Percentiles rank a stretch among this genome's conserved stretches.
These are phyloP conservation scores for Rhinichthys osculus DNA, from an alignment of 2,797 vertebrate genomes.

Conservation along the genomic window DNA sequence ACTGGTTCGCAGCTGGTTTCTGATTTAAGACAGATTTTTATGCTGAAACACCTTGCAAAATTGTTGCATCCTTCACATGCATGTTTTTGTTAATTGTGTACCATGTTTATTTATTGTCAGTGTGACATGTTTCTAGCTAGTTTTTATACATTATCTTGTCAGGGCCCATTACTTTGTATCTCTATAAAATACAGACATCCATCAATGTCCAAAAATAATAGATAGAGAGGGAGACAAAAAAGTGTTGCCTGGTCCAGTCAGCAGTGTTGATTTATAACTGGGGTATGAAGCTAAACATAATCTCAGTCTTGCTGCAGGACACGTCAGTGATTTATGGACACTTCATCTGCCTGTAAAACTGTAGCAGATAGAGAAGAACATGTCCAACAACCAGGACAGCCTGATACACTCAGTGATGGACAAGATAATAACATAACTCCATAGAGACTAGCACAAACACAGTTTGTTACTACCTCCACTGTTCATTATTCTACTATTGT, in stretches of 20 bases:
- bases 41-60: not conserved
- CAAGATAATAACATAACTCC: constrained; percentile 36
- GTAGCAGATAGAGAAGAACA: constrained; percentile 31
- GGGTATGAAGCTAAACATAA: constrained; percentile 78
- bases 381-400: constrained; percentile 13
- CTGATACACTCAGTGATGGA: constrained; percentile 17
- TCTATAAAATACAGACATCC: constrained; percentile 73
- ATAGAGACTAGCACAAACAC: not conserved
- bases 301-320: constrained; percentile 72
- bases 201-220: constrained; percentile 77
- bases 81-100: not conserved
- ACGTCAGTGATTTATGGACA: constrained; percentile 77
- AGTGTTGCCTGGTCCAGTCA: constrained; percentile 70
- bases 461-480: not conserved
- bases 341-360: constrained; percentile 72
- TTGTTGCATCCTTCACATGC: not conserved
- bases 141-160: constrained; percentile 39
- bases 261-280: constrained; percentile 76
- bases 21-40: not conserved
- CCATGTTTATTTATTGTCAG: constrained; percentile 17
- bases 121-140: not conserved
- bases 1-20: not conserved
- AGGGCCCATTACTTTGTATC: constrained; percentile 67
- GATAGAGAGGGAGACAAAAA: constrained; percentile 51
- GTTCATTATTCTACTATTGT: not conserved